Evolutionary conservation across 2,797 vertebrate genomes (phyloP), one percentile per base, ranked within the genome.

Genomic region (Enteromius mattozi): DNA sequence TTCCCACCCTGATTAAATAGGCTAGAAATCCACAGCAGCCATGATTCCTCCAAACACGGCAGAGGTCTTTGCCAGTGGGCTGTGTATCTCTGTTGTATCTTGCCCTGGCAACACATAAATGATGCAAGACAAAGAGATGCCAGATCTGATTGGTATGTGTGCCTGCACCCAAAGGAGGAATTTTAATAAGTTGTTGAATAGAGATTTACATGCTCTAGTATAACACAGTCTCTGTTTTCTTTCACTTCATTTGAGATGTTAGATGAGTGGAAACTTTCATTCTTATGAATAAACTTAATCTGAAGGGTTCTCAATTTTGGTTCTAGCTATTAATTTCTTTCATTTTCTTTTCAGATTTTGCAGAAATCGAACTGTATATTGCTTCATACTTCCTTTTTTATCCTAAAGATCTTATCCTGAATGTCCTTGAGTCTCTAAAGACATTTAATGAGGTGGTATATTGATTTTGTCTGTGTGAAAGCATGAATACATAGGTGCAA

Each of bases 101-200:
- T 89, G 89, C 86, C 89, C 88, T 88, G 88, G 89, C 90, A 88
- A 84, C 84, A 90, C 91, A 94, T 94, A 90, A 94, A 94, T 93
- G 93, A 94, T 92, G 91, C 89, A 92, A 89, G 83, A 92, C 90
- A 90, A 90, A 92, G 87, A 88, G 87, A 72, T 87, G 89, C 89
- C 92, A 92, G 90, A 88, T 90, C 91, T 82, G 80, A 87, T 87
- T 87, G 80, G 65, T 76, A 83, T 83, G 85, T 90, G 49, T 61
- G 35, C 37, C 69, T 30, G 70, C 56, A 75, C 70, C 84, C 77
- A 56, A 70, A 80, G 78, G 78, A 75, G 69, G 78, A 88, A 85
- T 88, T 54, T 75, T 66, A 63, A 87, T 83, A 54, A 24, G 86
- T 56, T 85, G 80, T 85, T 80, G 69, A 85, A 75, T 66, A 82